Evolutionary conservation across 2,888 invertebrate species (phyloP).

Genomic region (Arctia plantaginis): DNA sequence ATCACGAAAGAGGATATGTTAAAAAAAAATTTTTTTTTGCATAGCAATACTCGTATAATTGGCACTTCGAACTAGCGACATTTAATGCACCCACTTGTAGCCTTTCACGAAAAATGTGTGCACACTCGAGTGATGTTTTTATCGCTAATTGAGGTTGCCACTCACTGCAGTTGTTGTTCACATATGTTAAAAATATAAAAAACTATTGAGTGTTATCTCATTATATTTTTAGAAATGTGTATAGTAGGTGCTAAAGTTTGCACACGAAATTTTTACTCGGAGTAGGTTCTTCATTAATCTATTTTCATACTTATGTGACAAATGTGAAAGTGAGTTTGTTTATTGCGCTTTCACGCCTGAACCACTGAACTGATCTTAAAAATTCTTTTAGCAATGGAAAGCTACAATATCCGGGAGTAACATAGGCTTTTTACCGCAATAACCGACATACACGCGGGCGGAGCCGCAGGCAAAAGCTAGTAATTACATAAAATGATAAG

Average conservation of each 20-base stretch:
- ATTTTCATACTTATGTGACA: too few species aligned
- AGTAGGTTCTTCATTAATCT: neutral
- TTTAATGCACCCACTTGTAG: conserved; percentile 51
- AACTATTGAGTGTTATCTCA: neutral
- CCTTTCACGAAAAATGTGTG: conserved; percentile 49
- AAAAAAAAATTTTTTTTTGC: conserved; percentile 25
- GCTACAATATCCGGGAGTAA: too few species aligned
- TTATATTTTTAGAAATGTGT: neutral
- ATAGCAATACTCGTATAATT: conserved; percentile 24
- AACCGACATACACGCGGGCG: too few species aligned
- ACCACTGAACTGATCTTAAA: too few species aligned
- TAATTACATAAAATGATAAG: too few species aligned
- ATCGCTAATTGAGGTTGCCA: conserved; percentile 46
- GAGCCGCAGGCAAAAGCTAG: too few species aligned
- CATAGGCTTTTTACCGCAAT: too few species aligned
- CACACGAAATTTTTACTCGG: neutral
- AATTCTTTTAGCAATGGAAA: too few species aligned
- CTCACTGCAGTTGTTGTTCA: conserved; percentile 40
- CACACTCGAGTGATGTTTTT: conserved; percentile 52
- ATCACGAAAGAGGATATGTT: conserved; percentile 13
- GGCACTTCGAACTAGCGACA: conserved; percentile 22
- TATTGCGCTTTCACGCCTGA: too few species aligned
- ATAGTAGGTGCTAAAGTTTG: neutral
- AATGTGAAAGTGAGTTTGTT: too few species aligned
- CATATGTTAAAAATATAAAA: conserved; percentile 14